Evolutionary conservation across 2,797 vertebrate species (phyloP), one percentile per base, ranked within the genome.

Genomic region (Denticeps clupeoides): DNA sequence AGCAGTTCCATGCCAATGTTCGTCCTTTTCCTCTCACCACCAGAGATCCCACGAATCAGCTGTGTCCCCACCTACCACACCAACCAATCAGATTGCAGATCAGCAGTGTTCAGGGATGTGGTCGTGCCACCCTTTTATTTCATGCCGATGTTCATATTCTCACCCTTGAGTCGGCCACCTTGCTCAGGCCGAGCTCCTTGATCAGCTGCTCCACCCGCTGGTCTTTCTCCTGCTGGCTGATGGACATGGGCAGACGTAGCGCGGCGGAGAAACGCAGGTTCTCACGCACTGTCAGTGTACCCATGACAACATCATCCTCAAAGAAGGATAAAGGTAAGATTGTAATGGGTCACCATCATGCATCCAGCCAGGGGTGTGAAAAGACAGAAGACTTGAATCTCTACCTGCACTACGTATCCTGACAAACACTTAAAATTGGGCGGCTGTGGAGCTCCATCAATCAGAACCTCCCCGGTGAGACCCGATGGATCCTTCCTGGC

Each of bases 291-390:
- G 91, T 91, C 69, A 98, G 66, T 0, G 92, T 96, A 37, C 93
- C 93, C 93, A 95, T 94, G 68, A 97, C 91, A 5, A 96, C 82
- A 21, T 97, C 93, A 60, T 97, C 93, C 93, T 97, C 2, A 12
- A 24, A n/a, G n/a, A 8, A 9, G 43, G 12, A 26, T 13, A 37
- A n/a, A 2, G 11, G 7, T 6, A 11, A 33, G 31, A 15, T n/a
- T 16, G 16, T 16, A 16, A 22, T 16, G 2, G 16, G 16, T 16
- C 16, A 16, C 16, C 16, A 10, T 16, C 16, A 16, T 16, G 16
- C 16, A 1, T 16, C 16, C 16, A 16, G 16, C 16, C 19, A 21
- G 19, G 11, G 5, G n/a, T 13, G 15, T 22, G 5, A 24, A 29
- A n/a, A n/a, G n/a, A n/a, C n/a, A n/a, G n/a, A n/a, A n/a, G n/a